Percentiles rank a stretch among this genome's conserved stretches.
Evolutionary conservation across 35 echinoderm and acorn worm genomes (phyloP).

Genomic region (Stichopus chloronotus): DNA sequence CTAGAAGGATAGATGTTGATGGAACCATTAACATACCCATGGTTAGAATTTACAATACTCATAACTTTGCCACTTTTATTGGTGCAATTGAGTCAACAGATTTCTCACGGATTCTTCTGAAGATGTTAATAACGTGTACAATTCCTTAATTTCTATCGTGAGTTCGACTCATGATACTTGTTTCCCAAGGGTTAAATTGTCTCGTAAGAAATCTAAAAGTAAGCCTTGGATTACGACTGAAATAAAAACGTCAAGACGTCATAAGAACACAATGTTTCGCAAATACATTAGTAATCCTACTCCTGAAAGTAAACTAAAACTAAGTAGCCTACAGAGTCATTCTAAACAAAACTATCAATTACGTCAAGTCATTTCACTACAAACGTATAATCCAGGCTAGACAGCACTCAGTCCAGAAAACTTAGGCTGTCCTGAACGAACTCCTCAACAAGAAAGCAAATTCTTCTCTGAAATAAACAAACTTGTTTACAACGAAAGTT

Average conservation of each 20-base stretch:
- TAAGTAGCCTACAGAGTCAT: slow-evolving; percentile 1
- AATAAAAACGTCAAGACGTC: background rate
- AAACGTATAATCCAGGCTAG: background rate
- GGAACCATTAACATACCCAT: background rate
- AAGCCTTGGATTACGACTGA: slow-evolving; percentile 17
- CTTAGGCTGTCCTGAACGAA: background rate
- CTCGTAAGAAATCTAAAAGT: background rate
- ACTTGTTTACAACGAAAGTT: background rate
- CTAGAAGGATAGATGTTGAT: too few species aligned
- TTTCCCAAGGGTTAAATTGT: background rate
- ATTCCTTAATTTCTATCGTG: background rate
- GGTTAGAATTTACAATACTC: background rate
- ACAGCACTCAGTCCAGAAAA: slow-evolving; percentile 16
- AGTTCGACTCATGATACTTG: slow-evolving; percentile 16
- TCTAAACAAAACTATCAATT: slow-evolving; percentile 14
- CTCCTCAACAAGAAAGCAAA: slow-evolving; percentile 18
- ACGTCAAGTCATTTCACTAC: background rate
- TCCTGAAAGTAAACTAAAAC: background rate
- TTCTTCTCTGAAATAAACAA: background rate
- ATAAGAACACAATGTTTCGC: background rate
- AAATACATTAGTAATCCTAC: slow-evolving; percentile 12
- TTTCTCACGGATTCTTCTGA: background rate
- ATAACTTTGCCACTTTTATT: background rate
- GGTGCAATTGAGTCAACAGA: background rate
- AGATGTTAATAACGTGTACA: background rate